Evolutionary conservation across 2,888 invertebrate species (phyloP).

Genomic region (Stenurella melanura): DNA sequence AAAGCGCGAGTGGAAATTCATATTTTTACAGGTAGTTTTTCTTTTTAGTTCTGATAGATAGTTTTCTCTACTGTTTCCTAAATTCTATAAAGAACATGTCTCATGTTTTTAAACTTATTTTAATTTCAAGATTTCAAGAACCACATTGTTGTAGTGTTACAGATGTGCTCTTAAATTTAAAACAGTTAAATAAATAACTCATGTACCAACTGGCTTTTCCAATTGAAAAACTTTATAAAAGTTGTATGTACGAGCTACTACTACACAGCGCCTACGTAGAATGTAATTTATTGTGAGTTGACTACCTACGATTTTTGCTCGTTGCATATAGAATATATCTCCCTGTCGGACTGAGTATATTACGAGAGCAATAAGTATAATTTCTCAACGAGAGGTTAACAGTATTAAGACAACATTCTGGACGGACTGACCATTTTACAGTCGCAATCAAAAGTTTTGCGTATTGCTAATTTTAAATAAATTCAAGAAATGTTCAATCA

Average conservation of each 20-base stretch:
- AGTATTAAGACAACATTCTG: not conserved
- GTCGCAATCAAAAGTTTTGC: not conserved
- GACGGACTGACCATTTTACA: not conserved
- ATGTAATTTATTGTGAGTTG: conserved; percentile 61
- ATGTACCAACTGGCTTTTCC: conserved; percentile 28
- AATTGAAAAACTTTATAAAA: conserved; percentile 39
- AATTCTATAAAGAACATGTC: too few relatives aligned
- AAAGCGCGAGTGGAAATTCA: too few relatives aligned
- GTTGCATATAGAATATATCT: conserved; percentile 60
- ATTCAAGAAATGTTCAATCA: too few relatives aligned
- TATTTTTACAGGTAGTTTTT: too few relatives aligned
- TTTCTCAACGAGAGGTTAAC: conserved; percentile 12
- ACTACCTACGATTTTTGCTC: conserved; percentile 64
- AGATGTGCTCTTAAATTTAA: conserved; percentile 43
- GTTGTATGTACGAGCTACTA: conserved; percentile 39
- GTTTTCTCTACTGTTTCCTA: too few relatives aligned
- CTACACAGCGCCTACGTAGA: conserved; percentile 56
- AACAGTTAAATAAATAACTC: conserved; percentile 45
- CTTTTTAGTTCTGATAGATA: too few relatives aligned
- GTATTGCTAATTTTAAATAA: not conserved
- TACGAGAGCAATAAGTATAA: conserved; percentile 48
- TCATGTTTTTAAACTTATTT: not conserved
- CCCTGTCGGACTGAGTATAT: conserved; percentile 61
- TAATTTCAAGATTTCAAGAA: conserved; percentile 9
- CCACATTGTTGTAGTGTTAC: conserved; percentile 12